Evolutionary conservation across 2,113 vertebrate genomes (phyloP).

Genomic region (Nematolebias whitei): DNA sequence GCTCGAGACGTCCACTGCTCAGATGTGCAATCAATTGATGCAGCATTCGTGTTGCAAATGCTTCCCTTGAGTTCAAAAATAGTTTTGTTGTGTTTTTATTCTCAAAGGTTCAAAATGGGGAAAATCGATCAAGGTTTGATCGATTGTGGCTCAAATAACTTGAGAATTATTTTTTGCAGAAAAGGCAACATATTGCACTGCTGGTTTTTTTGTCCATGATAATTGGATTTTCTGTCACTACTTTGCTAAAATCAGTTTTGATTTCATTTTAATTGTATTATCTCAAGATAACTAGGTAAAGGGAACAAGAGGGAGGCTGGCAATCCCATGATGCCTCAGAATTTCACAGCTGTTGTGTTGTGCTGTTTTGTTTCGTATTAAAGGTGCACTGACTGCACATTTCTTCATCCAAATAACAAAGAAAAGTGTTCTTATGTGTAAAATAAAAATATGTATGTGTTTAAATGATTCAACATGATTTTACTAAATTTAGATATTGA

Average conservation of each 20-base stretch:
- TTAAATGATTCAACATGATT: too few species aligned
- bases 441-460: too few species aligned
- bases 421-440: too few species aligned
- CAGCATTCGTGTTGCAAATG: slow-evolving; percentile 2
- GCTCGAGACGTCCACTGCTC: slow-evolving; percentile 7
- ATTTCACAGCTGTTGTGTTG: neutral
- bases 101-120: slow-evolving; percentile 11
- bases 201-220: neutral
- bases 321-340: neutral
- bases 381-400: too few species aligned
- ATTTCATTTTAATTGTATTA: slow-evolving; percentile 2
- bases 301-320: neutral
- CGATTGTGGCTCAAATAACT: neutral
- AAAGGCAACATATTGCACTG: neutral
- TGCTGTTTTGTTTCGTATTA: neutral
- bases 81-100: slow-evolving; percentile 23
- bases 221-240: neutral
- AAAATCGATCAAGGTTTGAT: slow-evolving; percentile 11
- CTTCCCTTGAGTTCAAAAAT: slow-evolving; percentile 29
- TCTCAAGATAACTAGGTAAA: neutral
- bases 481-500: too few species aligned
- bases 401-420: too few species aligned
- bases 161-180: neutral
- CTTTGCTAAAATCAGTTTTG: neutral
- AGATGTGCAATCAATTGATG: slow-evolving; percentile 8